These are phyloP conservation scores for Strigamia transsilvanica DNA, from an alignment of 2,888 invertebrate species.

Conservation along the genomic window DNA sequence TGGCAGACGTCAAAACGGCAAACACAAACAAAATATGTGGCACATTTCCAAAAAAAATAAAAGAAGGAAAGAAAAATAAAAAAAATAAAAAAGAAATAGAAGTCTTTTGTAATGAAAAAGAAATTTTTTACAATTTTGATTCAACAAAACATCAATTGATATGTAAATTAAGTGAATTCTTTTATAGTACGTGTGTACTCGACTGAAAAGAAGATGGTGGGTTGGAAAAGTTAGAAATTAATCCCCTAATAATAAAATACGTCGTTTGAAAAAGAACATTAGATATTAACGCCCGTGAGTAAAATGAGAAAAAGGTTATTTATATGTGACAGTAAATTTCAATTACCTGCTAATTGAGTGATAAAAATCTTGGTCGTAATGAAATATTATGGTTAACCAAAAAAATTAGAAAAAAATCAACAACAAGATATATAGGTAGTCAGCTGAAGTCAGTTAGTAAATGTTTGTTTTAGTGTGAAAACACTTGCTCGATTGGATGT, in stretches of 20 bases:
- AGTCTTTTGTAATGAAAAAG: neutral
- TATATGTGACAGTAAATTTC: constrained; percentile 40
- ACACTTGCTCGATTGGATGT: no score
- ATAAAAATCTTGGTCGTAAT: constrained; percentile 39
- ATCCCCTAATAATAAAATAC: constrained; percentile 29
- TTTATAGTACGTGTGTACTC: neutral
- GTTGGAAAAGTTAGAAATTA: constrained; percentile 15
- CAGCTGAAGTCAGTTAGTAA: no score
- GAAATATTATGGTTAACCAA: constrained; percentile 14
- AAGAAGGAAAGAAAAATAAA: neutral
- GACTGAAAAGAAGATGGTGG: neutral
- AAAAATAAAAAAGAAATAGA: neutral
- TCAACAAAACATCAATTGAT: constrained; percentile 2
- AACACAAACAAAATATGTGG: constrained; percentile 48
- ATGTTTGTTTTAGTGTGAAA: no score
- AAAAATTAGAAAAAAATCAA: neutral
- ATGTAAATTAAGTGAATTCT: constrained; percentile 19
- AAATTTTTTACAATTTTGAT: neutral
- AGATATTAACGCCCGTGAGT: constrained; percentile 13
- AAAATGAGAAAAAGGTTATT: constrained; percentile 45
- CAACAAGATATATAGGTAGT: no score
- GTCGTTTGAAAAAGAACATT: constrained; percentile 40
- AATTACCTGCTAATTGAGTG: constrained; percentile 48
- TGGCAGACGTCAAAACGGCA: constrained; percentile 43
- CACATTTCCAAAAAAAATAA: constrained; percentile 2